A percentile compares a stretch with the other conserved stretches of the same genome.
Conservation (phyloP, 2,888 invertebrate genomes). For the Limenitis arthemis region DNA sequence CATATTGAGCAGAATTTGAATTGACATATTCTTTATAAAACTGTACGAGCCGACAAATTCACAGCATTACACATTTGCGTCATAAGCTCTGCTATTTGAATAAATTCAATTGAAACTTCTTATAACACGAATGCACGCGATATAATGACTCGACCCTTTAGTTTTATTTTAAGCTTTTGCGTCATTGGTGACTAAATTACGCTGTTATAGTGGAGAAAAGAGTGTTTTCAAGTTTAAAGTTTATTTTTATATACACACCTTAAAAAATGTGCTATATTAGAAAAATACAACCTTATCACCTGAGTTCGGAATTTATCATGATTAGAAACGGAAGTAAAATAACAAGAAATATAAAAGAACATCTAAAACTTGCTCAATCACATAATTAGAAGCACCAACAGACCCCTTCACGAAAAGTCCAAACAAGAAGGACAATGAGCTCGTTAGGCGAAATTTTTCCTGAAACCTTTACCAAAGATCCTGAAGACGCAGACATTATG, state of each 20-base stretch:
- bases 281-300: no score
- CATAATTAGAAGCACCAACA: slow-evolving; percentile 45
- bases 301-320: neutral
- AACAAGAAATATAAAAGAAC: neutral
- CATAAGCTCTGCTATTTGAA: slow-evolving; percentile 13
- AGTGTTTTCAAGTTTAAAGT: no score
- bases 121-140: neutral
- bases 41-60: neutral
- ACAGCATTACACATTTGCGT: neutral
- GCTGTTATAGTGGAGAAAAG: no score
- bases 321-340: neutral
- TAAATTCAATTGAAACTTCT: slow-evolving; percentile 9
- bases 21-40: neutral
- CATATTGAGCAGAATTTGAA: slow-evolving; percentile 16
- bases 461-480: slow-evolving; percentile 34
- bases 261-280: no score
- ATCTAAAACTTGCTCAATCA: slow-evolving; percentile 42
- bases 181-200: neutral
- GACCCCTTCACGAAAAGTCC: slow-evolving; percentile 46
- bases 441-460: slow-evolving; percentile 52
- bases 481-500: slow-evolving; percentile 29
- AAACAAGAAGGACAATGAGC: slow-evolving; percentile 62
- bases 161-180: neutral
- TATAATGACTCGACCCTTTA: neutral
- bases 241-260: no score